phyloP scores from a whole-genome alignment of 2,113 vertebrate species.

The Sylvicapra grimmia region DNA sequence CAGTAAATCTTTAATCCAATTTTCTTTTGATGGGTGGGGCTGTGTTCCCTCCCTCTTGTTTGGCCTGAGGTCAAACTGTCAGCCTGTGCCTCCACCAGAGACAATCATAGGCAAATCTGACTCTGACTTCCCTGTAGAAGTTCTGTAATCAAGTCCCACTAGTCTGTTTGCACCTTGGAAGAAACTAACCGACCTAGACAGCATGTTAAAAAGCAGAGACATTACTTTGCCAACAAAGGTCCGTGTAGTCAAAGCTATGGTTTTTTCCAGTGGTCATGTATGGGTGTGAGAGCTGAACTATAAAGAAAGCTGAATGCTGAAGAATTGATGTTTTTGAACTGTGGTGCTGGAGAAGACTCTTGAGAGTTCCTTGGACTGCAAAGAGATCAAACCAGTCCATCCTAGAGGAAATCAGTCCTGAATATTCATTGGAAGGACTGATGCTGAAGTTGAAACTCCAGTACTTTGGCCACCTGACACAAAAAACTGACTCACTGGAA shows the following conservation, averaged over 20 bases:
- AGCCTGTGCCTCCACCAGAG: not conserved
- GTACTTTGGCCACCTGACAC: not conserved
- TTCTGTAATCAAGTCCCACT: not conserved
- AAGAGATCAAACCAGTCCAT: not conserved
- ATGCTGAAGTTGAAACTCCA: not conserved
- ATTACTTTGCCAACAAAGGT: not conserved
- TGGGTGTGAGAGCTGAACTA: not conserved
- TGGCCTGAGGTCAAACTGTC: not conserved
- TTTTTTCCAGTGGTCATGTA: not conserved
- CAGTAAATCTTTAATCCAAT: not conserved
- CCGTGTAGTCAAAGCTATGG: not conserved
- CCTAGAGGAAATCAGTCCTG: not conserved
- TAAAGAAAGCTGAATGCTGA: not conserved
- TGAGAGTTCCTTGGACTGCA: not conserved
- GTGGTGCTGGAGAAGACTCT: not conserved
- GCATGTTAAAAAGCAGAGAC: not conserved
- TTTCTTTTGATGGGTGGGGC: not conserved
- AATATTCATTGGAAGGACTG: not conserved
- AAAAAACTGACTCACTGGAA: not conserved
- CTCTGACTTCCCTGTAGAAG: not conserved
- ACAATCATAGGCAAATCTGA: not conserved
- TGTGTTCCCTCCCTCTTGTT: not conserved
- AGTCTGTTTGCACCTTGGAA: not conserved
- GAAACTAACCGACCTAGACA: not conserved
- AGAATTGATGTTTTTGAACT: not conserved